phyloP scores from a whole-genome alignment of 1,140 invertebrate species.

The Euwallacea similis region DNA sequence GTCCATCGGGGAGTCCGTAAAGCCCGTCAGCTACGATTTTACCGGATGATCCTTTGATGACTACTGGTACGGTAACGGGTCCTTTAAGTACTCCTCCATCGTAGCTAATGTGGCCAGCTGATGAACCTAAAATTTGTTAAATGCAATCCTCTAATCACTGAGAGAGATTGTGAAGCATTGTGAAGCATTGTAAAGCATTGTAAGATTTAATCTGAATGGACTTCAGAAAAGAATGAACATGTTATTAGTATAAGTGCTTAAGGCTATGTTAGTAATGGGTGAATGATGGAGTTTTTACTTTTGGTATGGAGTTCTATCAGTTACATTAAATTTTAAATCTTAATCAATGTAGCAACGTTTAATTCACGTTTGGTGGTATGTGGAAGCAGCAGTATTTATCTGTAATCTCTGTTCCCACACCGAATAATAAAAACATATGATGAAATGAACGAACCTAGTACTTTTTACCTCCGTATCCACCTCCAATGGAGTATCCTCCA shows the following conservation, averaged over 20 bases:
- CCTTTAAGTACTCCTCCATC: conserved; percentile 44
- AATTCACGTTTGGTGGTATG: too few relatives aligned
- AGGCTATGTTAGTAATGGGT: neutral
- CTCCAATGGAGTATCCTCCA: conserved; percentile 15
- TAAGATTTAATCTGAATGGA: neutral
- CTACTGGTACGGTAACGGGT: conserved; percentile 43
- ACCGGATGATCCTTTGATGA: conserved; percentile 44
- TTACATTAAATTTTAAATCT: too few relatives aligned
- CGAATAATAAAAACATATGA: conserved; percentile 25
- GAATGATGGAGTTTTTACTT: conserved; percentile 14
- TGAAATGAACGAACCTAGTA: conserved; percentile 34
- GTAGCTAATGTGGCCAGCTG: conserved; percentile 35
- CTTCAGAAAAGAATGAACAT: neutral
- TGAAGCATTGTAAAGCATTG: too few relatives aligned
- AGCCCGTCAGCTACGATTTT: conserved; percentile 45
- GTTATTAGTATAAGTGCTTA: neutral
- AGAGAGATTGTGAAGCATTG: too few relatives aligned
- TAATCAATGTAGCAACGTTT: too few relatives aligned
- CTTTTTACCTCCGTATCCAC: conserved; percentile 35
- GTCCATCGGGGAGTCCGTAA: conserved; percentile 38
- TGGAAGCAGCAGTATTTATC: conserved; percentile 2
- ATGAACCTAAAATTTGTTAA: conserved; percentile 11
- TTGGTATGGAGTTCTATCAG: neutral
- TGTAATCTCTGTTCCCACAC: conserved; percentile 18
- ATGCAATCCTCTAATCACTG: too few relatives aligned